Percentiles rank a stretch among this genome's conserved stretches.
phyloP scores from a whole-genome alignment of 23 tunicate species.

The Diplosoma virens region DNA sequence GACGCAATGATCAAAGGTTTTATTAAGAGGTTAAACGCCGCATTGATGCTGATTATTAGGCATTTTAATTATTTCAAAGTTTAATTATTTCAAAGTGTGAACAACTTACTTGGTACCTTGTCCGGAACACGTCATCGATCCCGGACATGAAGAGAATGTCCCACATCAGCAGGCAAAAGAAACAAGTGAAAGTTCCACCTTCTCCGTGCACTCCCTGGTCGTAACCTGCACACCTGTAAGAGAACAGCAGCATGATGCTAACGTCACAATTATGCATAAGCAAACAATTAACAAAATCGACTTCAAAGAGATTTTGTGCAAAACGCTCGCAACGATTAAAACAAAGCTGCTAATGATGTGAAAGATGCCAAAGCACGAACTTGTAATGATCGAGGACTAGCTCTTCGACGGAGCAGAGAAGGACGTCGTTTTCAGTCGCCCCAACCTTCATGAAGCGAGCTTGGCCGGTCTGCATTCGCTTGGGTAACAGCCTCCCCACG shows the following conservation, averaged over 20 bases:
- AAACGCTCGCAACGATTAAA: no score
- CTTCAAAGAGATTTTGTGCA: no score
- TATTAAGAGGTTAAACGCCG: no score
- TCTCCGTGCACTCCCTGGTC: constrained; percentile 79
- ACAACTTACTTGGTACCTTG: constrained; percentile 59
- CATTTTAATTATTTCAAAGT: no score
- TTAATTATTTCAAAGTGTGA: no score
- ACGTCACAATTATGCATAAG: no score
- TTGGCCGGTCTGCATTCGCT: constrained; percentile 74
- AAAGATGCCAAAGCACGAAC: no score
- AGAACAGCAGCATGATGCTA: neutral
- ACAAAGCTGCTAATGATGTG: no score
- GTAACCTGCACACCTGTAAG: constrained; percentile 43
- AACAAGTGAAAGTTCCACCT: constrained; percentile 74
- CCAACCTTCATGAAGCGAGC: constrained; percentile 53
- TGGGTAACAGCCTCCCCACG: constrained; percentile 62
- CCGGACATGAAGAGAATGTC: constrained; percentile 78
- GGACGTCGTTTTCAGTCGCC: constrained; percentile 8
- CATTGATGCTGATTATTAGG: no score
- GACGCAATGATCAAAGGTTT: no score
- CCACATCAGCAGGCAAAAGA: constrained; percentile 81
- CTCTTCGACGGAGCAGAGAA: constrained; percentile 93
- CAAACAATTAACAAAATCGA: no score
- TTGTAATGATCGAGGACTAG: constrained; percentile 75
- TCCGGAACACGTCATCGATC: constrained; percentile 79